phyloP scores from a whole-genome alignment of 1,140 invertebrate species.

The Pseudomyrmex cubaensis region DNA sequence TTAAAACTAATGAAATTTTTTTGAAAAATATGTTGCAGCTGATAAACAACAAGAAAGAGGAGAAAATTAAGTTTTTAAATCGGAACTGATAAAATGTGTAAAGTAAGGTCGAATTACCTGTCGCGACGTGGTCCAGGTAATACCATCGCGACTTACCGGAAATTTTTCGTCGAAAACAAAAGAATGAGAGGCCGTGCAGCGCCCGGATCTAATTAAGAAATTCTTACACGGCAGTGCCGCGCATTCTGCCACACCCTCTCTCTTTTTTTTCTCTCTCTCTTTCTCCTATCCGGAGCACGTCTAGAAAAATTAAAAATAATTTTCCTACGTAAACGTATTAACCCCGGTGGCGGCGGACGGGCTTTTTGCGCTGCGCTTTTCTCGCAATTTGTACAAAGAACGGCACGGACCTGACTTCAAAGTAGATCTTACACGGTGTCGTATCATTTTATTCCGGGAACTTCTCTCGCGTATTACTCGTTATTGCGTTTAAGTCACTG shows the following conservation, averaged over 20 bases:
- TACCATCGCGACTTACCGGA: conserved; percentile 36
- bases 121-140: background rate
- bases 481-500: conserved; percentile 61
- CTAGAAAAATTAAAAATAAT: conserved; percentile 80
- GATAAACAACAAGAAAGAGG: background rate
- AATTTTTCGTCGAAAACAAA: conserved; percentile 67
- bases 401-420: conserved; percentile 71
- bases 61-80: conserved; percentile 1
- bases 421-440: conserved; percentile 72
- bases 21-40: too few species aligned
- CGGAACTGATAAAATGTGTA: conserved; percentile 37
- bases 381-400: conserved; percentile 76
- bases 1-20: too few species aligned
- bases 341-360: conserved; percentile 60
- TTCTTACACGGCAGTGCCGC: conserved; percentile 75
- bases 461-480: conserved; percentile 63
- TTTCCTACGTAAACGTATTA: conserved; percentile 78
- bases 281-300: conserved; percentile 52
- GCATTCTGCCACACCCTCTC: conserved; percentile 61
- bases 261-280: conserved; percentile 51
- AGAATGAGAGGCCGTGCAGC: conserved; percentile 62
- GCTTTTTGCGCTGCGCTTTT: conserved; percentile 63
- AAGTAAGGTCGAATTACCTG: conserved; percentile 66
- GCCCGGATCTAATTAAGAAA: conserved; percentile 80
- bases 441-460: conserved; percentile 71